phyloP scores from a whole-genome alignment of 2,888 invertebrate species.

The Abrostola triplasia region DNA sequence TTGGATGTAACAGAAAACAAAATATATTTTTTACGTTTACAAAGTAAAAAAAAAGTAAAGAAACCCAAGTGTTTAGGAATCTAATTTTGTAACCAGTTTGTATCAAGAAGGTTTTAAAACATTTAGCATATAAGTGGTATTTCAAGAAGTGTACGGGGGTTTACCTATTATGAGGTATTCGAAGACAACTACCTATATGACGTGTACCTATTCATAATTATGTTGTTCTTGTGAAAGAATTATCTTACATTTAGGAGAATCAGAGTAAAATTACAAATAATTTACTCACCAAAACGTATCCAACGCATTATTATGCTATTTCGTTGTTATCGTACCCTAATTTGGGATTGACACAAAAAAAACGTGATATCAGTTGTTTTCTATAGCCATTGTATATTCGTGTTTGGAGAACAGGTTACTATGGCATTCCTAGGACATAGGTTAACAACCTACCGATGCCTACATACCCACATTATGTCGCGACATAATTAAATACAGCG shows the following conservation, averaged over 20 bases:
- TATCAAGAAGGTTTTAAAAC: too few relatives aligned
- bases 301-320: slow-evolving; percentile 9
- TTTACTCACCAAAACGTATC: not conserved
- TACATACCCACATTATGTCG: not conserved
- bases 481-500: too few relatives aligned
- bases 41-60: too few relatives aligned
- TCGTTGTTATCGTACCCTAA: slow-evolving; percentile 23
- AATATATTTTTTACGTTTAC: not conserved
- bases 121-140: too few relatives aligned
- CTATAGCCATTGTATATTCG: slow-evolving; percentile 4
- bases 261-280: not conserved
- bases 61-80: too few relatives aligned
- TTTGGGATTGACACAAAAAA: slow-evolving; percentile 20
- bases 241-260: not conserved
- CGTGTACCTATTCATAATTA: too few relatives aligned
- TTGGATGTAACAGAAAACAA: not conserved
- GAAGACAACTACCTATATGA: too few relatives aligned
- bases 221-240: not conserved
- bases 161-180: too few relatives aligned
- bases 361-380: slow-evolving; percentile 17
- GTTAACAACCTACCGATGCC: slow-evolving; percentile 2
- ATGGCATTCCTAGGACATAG: slow-evolving; percentile 2
- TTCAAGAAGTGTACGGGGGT: too few relatives aligned
- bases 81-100: too few relatives aligned
- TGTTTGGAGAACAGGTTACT: slow-evolving; percentile 6